phyloP scores from a whole-genome alignment of 2,797 vertebrate genomes.

The Lutjanus campechanus region DNA sequence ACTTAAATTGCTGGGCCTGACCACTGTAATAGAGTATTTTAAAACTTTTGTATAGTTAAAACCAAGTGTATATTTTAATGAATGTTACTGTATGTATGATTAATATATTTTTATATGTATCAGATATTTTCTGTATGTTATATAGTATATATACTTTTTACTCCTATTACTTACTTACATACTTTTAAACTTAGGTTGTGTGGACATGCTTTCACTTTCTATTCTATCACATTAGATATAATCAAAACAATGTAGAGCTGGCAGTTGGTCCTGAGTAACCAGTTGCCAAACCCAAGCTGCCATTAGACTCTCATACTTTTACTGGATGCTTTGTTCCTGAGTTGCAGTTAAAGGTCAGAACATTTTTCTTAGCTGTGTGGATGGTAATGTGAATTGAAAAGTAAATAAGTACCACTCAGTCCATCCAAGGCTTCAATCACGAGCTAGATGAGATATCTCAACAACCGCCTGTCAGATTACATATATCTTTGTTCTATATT shows the following conservation, averaged over 20 bases:
- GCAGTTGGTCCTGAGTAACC: background rate
- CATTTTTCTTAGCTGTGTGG: background rate
- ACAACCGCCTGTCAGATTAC: background rate
- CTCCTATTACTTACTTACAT: too few relatives aligned
- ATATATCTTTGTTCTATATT: background rate
- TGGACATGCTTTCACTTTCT: background rate
- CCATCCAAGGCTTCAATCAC: background rate
- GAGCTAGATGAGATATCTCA: background rate
- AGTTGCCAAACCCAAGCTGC: background rate
- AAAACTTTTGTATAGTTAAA: background rate
- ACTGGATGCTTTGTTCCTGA: background rate
- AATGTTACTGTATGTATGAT: background rate
- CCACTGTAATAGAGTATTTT: background rate
- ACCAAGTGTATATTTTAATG: background rate
- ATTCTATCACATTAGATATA: background rate
- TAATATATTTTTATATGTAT: too few relatives aligned
- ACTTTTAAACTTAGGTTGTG: background rate
- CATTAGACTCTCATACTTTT: background rate
- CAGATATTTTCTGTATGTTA: background rate
- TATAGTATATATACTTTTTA: background rate
- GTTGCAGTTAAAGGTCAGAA: background rate
- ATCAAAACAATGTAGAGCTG: background rate
- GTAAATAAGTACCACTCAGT: background rate
- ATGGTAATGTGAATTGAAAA: background rate
- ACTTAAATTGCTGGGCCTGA: too few relatives aligned